These are phyloP conservation scores for Myanophis thanlyinensis DNA, from an alignment of 2,113 vertebrate species.

Conservation along the genomic window DNA sequence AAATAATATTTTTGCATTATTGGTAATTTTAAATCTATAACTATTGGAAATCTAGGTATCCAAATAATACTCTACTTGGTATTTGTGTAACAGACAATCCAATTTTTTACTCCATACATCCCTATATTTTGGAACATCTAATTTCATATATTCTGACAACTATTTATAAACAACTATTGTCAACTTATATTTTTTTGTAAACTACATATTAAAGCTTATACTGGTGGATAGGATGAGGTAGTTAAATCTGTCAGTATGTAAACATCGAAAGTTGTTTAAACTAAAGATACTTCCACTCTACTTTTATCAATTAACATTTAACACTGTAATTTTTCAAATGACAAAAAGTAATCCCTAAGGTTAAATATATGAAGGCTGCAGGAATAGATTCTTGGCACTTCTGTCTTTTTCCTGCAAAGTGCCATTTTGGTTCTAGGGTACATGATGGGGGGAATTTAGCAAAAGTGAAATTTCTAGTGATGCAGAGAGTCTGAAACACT, in stretches of 20 bases:
- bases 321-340: not conserved
- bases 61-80: not conserved
- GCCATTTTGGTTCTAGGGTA: not conserved
- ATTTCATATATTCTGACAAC: not conserved
- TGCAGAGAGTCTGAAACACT: not conserved
- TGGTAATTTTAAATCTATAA: not conserved
- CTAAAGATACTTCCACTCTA: not conserved
- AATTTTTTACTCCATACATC: not conserved
- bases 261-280: not conserved
- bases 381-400: not conserved
- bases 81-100: not conserved
- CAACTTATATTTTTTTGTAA: not conserved
- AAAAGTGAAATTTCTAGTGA: not conserved
- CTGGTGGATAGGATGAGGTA: not conserved
- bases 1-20: not conserved
- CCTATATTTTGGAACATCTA: not conserved
- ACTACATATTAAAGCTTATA: not conserved
- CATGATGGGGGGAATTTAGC: not conserved
- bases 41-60: not conserved
- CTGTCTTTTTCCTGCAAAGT: not conserved
- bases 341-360: not conserved
- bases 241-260: not conserved
- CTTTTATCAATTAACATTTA: not conserved
- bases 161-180: not conserved
- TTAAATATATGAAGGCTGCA: not conserved